Evolutionary conservation across 2,113 vertebrate species (phyloP), one percentile per base, ranked within the genome.

Genomic region (Falco punctatus): DNA sequence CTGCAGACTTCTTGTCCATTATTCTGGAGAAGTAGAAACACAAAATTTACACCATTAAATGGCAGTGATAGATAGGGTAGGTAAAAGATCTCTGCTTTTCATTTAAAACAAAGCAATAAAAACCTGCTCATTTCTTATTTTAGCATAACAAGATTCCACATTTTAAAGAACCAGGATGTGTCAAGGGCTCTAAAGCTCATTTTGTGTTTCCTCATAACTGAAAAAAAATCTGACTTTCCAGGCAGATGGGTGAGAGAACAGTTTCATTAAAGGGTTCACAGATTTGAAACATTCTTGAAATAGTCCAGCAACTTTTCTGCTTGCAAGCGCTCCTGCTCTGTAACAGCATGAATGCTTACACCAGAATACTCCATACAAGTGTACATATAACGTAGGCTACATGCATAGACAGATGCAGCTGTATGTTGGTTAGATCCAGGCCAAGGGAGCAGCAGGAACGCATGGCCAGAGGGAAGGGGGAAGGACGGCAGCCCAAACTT

Each of bases 261-360:
- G 11, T 81, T 86, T 84, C 69, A 84, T 48, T 44, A 61, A 75
- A 90, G 21, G 8, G 17, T 58, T 84, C 74, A 84, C 84, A 93
- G 27, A 81, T 77, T 59, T 93, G 38, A 94, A 93, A 23, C 38
- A 26, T 80, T 69, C 77, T 91, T 80, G 67, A 86, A 91, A 67
- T 65, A 92, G 55, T 74, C 55, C 80, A 83, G 35, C 51, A 89
- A 30, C 49, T 87, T 93, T 70, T 46, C 55, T 3, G 4, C 30
- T 86, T 88, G 38, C 71, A 75, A 38, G 15, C 58, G 64, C 23
- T 73, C 59, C 59, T 77, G 28, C 69, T 84, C 17, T 26, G 27
- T 57, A 61, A 55, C 11, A 42, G 24, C 23, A 30, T 12, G 80
- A 86, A 27, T 40, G 24, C 24, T 83, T 15, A 27, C 28, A 67